Evolutionary conservation across 2,888 invertebrate species (phyloP).

Genomic region (Ophioninae sp.): DNA sequence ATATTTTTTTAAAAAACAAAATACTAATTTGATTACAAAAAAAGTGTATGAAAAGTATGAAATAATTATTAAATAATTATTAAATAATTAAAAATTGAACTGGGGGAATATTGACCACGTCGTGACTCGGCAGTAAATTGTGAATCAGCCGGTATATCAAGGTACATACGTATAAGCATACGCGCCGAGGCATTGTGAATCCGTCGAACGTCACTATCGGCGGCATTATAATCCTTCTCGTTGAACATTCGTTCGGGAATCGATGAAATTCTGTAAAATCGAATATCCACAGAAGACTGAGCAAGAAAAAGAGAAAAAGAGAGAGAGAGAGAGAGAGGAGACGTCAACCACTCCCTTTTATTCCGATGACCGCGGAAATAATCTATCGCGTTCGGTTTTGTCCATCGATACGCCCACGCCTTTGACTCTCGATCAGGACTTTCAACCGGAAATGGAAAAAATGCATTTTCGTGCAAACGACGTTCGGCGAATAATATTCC

Average conservation of each 20-base stretch:
- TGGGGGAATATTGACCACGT: too few species aligned
- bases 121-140: not conserved
- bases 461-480: not conserved
- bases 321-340: not conserved
- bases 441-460: constrained; percentile 2
- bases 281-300: constrained; percentile 4
- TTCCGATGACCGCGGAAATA: constrained; percentile 31
- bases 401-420: constrained; percentile 23
- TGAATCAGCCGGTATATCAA: not conserved
- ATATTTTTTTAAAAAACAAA: too few species aligned
- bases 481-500: not conserved
- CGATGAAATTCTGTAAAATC: constrained; percentile 20
- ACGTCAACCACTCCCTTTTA: constrained; percentile 30
- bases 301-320: not conserved
- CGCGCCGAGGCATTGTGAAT: not conserved
- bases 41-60: too few species aligned
- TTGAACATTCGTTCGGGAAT: constrained; percentile 30
- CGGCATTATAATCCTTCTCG: constrained; percentile 35
- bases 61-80: too few species aligned
- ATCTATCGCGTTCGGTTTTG: constrained; percentile 2
- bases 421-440: constrained; percentile 16
- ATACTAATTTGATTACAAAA: too few species aligned
- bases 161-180: not conserved
- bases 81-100: too few species aligned
- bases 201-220: constrained; percentile 23